Base-by-base conservation (phyloP, 2,888 invertebrate species). In the Trichopoda pennipes region DNA sequence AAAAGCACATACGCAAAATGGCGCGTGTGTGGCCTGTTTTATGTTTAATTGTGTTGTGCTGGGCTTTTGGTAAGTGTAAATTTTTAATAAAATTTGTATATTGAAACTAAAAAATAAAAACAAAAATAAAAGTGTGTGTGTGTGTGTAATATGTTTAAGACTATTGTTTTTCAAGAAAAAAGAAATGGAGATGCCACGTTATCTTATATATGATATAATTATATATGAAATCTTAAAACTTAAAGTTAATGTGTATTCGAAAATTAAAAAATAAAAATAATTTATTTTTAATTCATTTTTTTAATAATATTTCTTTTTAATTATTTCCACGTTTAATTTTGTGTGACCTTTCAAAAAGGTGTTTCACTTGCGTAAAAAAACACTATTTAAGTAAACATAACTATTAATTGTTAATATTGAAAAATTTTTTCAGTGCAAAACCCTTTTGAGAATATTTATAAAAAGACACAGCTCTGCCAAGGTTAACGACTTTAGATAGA, bases 11-110 rank as follows among this genome's bases (percentile, higher is more conserved):
- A 87, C 86, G 87, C 88, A 90, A 87, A 84, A 91, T 91, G 91
- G 89, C 90, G 89, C 88, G 89, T 87, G 89, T 89, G 88, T 89
- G 90, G 87, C 87, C 89, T 85, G 86, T 89, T 83, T 86, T 91
- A 86, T 88, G 89, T 88, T 85, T 90, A 85, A 86, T 91, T 85
- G 85, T 90, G 85, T 84, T 91, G 85, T 90, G 87, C 86, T 86
- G 85, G 85, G 89, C 87, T 85, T 84, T 88, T 79, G 91, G 91
- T 91, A 86, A 91, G 91, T 90, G 76, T 77, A 21, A 10, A 28
- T 56, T 49, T 49, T 49, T 19, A 42, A 51, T 23, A 58, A 23
- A 21, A 2, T 68, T 47, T 47, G 8, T 19, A 17, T 23, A 1
- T 19, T 19, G 14, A 17, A 47, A 7, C 3, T n/a, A 47, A 47